Base-by-base conservation (phyloP, 2,888 invertebrate species). In the Eurois occulta region DNA sequence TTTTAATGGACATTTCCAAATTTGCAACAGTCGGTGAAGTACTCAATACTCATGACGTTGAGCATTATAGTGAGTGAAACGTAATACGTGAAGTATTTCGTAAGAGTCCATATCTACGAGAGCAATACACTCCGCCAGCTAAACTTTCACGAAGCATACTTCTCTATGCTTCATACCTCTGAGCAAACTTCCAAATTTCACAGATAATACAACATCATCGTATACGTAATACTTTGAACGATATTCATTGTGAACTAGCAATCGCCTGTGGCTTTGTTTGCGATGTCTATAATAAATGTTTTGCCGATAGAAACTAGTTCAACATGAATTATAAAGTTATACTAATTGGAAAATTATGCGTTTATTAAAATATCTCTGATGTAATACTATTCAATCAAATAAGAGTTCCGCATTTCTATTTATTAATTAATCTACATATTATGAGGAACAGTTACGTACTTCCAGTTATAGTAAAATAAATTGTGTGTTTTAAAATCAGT, bases 111-210 rank as follows among this genome's bases (percentile, higher is more conserved):
- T 87, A 88, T 88, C 87, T 86, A 88, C 80, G 85, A 85, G 83
- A 84, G 78, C 80, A 86, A 85, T 64, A 78, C 82, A 84, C 86
- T 85, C 85, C 84, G 81, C 86, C 76, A 77, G 85, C 81, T 80
- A 83, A 69, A 86, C 92, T 92, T 93, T 93, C 93, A 90, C 88
- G 73, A 62, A 72, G 84, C 85, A 87, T 88, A 89, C 86, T 88
- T 86, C 67, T 76, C 71, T 76, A 86, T 74, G 74, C 78, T 83
- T 86, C 66, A 82, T 67, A 82, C 65, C 46, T 77, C 41, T 67
- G 76, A 77, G 72, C 68, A 87, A 87, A 87, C 81, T 81, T 81
- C 82, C n/a, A 83, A 84, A 86, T 85, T 81, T 84, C 85, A 78
- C 80, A 81, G 46, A 80, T 85, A 73, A 73, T 70, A 78, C 79